Evolutionary conservation across 1,140 invertebrate genomes (phyloP).

Genomic region (Ylistrum balloti): DNA sequence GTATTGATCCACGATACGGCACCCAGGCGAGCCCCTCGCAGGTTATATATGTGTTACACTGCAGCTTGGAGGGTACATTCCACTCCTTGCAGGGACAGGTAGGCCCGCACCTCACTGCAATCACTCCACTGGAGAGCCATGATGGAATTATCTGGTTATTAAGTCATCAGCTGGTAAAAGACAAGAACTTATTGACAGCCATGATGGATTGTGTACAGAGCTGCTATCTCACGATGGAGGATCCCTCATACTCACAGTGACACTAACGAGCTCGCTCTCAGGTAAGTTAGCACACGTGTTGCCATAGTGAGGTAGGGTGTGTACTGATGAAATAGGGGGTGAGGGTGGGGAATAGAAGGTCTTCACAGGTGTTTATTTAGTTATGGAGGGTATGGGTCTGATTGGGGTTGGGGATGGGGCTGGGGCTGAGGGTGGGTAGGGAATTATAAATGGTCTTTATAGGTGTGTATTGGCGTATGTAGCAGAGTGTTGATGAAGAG

Average conservation of each 20-base stretch:
- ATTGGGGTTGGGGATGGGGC: background rate
- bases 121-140: background rate
- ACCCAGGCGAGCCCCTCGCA: background rate
- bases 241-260: background rate
- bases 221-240: background rate
- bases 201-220: background rate
- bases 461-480: background rate
- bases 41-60: background rate
- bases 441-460: background rate
- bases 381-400: background rate
- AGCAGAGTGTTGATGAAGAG: too few relatives aligned
- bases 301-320: background rate
- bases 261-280: background rate
- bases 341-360: background rate
- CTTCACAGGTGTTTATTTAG: background rate
- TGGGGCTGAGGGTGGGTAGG: background rate
- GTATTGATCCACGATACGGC: conserved; percentile 8
- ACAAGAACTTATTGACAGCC: conserved; percentile 27
- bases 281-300: conserved; percentile 9
- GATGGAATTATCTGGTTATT: conserved; percentile 35
- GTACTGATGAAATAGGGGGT: background rate
- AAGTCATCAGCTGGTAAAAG: conserved; percentile 12
- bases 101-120: background rate
- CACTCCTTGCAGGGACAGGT: background rate
- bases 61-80: conserved; percentile 3